Conservation (phyloP, 1,140 invertebrate species). For the Drosophila kurseongensis region DNA sequence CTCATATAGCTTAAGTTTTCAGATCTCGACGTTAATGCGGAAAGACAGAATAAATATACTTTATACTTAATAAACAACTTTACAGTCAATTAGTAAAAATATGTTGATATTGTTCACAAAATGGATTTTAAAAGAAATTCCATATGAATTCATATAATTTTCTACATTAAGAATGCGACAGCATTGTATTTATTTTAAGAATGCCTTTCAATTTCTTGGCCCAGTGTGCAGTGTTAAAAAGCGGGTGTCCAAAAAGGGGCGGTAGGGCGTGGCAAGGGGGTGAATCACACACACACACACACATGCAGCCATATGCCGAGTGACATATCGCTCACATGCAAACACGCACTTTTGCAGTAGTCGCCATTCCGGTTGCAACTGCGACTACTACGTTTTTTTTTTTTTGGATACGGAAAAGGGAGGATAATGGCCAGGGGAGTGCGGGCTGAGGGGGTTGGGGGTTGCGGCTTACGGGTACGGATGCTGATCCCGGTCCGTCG, state of each 20-base stretch:
- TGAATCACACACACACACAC: not conserved
- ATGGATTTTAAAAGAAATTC: too few relatives aligned
- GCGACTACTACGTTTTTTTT: constrained; percentile 3
- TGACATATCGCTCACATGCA: constrained; percentile 68
- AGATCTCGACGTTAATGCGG: too few relatives aligned
- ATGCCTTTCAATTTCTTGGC: too few relatives aligned
- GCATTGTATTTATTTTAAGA: too few relatives aligned
- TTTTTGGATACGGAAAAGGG: not conserved
- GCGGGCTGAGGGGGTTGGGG: not conserved
- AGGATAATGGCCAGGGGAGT: not conserved
- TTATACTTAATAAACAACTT: too few relatives aligned
- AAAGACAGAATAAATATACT: too few relatives aligned
- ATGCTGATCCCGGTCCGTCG: constrained; percentile 17
- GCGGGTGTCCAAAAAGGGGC: not conserved
- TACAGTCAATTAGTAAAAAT: too few relatives aligned
- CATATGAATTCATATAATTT: too few relatives aligned
- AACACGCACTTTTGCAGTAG: constrained; percentile 78
- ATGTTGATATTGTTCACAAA: too few relatives aligned
- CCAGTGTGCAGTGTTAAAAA: too few relatives aligned
- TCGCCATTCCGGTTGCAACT: constrained; percentile 35
- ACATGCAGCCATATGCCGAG: constrained; percentile 25
- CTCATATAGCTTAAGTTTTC: too few relatives aligned
- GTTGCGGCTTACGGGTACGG: not conserved
- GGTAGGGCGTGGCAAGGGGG: not conserved
- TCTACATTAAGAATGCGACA: too few relatives aligned